Percentiles rank a stretch among this genome's conserved stretches.
These are phyloP conservation scores for Grammomys surdaster DNA, from an alignment of 2,113 vertebrate genomes.

Conservation along the genomic window DNA sequence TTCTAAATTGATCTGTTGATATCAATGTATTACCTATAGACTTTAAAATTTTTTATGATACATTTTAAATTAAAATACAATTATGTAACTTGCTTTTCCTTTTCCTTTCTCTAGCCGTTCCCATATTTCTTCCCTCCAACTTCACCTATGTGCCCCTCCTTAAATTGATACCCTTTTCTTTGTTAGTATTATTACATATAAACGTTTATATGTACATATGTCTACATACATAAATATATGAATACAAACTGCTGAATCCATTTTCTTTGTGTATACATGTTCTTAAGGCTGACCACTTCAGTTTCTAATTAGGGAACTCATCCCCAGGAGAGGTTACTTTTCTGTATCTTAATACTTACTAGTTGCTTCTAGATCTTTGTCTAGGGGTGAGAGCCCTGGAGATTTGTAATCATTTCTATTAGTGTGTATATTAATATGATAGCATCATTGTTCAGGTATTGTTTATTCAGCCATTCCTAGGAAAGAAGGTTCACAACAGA, in stretches of 20 bases:
- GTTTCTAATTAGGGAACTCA: background rate
- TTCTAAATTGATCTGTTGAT: conserved; percentile 1
- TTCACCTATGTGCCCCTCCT: background rate
- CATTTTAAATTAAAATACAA: background rate
- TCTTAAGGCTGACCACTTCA: background rate
- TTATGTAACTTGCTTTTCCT: background rate
- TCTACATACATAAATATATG: too few species aligned
- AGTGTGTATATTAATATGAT: background rate
- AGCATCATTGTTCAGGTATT: background rate
- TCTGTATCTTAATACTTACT: background rate
- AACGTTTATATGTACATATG: background rate
- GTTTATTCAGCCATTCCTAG: background rate
- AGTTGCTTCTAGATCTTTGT: background rate
- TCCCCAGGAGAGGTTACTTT: background rate
- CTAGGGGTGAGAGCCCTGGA: background rate
- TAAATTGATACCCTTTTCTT: background rate
- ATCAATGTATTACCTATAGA: conserved; percentile 24
- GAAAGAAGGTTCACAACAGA: background rate
- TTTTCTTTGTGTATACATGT: background rate
- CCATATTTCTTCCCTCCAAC: background rate
- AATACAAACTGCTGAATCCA: background rate
- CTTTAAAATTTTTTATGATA: background rate
- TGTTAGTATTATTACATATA: background rate
- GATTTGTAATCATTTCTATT: background rate
- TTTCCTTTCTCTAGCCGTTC: background rate